A percentile compares a stretch with the other conserved stretches of the same genome.
Evolutionary conservation across 2,797 vertebrate genomes (phyloP).

Genomic region (Cetoscarus ocellatus): DNA sequence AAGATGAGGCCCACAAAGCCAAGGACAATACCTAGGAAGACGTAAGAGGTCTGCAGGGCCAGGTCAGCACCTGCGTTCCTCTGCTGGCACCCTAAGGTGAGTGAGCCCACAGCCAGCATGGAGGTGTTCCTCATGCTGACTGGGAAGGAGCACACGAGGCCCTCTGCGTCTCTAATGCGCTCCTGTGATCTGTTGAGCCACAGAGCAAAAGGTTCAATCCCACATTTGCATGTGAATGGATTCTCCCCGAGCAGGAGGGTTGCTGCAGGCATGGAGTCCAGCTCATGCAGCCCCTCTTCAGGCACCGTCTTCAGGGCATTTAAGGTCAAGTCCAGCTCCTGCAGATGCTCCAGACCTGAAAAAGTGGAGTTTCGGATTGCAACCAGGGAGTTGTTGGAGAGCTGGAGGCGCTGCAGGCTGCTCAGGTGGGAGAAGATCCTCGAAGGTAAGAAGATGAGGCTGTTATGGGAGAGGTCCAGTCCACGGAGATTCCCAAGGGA

Average conservation of each 20-base stretch:
- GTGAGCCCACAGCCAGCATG: slow-evolving; percentile 58
- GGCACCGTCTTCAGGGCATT: slow-evolving; percentile 81
- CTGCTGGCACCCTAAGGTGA: slow-evolving; percentile 77
- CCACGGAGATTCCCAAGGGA: slow-evolving; percentile 68
- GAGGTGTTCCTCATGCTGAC: slow-evolving; percentile 81
- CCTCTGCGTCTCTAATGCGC: slow-evolving; percentile 64
- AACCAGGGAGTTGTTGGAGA: slow-evolving; percentile 85
- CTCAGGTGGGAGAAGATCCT: slow-evolving; percentile 76
- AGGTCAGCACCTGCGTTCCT: slow-evolving; percentile 68
- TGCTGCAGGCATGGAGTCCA: slow-evolving; percentile 66
- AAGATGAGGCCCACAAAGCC: slow-evolving; percentile 86
- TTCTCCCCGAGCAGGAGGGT: slow-evolving; percentile 74
- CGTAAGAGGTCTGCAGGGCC: slow-evolving; percentile 86
- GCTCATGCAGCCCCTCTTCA: slow-evolving; percentile 76
- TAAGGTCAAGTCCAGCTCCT: slow-evolving; percentile 82
- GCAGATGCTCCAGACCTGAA: slow-evolving; percentile 73
- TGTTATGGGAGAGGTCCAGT: slow-evolving; percentile 83
- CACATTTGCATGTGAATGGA: slow-evolving; percentile 84
- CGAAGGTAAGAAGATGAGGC: slow-evolving; percentile 79
- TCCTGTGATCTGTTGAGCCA: slow-evolving; percentile 83
- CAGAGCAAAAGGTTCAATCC: slow-evolving; percentile 79
- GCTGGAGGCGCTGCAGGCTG: slow-evolving; percentile 69
- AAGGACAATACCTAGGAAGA: slow-evolving; percentile 84
- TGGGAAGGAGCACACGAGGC: slow-evolving; percentile 79
- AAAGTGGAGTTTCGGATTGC: slow-evolving; percentile 81